Base-by-base conservation (phyloP, 2,113 vertebrate species). In the Brachionichthys hirsutus region DNA sequence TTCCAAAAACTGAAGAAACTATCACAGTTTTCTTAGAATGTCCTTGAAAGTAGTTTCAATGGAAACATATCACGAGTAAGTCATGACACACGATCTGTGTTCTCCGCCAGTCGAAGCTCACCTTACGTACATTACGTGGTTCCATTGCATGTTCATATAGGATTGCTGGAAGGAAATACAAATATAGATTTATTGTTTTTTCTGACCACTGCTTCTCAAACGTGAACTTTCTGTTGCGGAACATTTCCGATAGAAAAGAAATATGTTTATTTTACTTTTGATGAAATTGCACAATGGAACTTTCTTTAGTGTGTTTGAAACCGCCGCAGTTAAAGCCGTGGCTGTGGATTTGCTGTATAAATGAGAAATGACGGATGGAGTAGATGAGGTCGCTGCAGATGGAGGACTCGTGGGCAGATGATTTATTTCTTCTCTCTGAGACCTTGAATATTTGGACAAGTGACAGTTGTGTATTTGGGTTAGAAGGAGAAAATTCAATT, bases 391-490 rank as follows among this genome's bases (percentile, higher is more conserved):
- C 76, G 74, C 81, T 80, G 71, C 68, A 43, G 53, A 62, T 84
- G 72, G 76, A 80, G 74, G 65, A 60, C 67, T 71, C 64, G 73
- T 24, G 55, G 78, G 72, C 71, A 75, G 45, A 67, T 73, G 48
- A 64, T 82, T 66, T 68, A 74, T 83, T 70, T 78, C 54, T 75
- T 74, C 69, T 83, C 75, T 43, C 30, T 22, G 51, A 83, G 77
- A 85, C 80, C 49, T 65, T 77, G 77, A 69, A 70, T 78, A 69
- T 76, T 85, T 78, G 55, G 44, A 81, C 61, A 78, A 71, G 64
- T 73, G 81, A 73, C 78, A 76, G 65, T 50, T 80, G 81, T 82
- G 67, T 84, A 82, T 85, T 84, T 85, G 70, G 54, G 57, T 79
- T 82, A 78, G 65, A 48, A 84, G 62, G 65, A 82, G 69, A 75